Base-by-base conservation (phyloP, 2,113 vertebrate species). In the Ahaetulla prasina region DNA sequence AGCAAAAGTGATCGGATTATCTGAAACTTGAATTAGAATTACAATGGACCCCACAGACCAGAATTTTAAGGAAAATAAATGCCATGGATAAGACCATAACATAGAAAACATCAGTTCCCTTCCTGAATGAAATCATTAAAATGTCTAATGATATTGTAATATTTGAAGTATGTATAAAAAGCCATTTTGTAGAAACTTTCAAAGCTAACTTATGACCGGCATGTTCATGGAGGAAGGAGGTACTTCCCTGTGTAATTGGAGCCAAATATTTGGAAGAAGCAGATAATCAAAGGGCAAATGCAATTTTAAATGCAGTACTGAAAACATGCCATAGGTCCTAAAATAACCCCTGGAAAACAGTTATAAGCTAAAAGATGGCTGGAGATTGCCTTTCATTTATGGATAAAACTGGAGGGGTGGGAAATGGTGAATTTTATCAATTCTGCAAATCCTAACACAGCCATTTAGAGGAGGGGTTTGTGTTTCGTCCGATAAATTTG, bases 21-120 rank as follows among this genome's bases (percentile, higher is more conserved):
- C 90, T 54, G 92, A 84, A 95, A 95, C 63, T 47, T 92, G 35
- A 45, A 2, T 91, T 92, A 92, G 30, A 94, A 93, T 93, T 90
- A 20, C 23, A 88, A 84, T 91, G 90, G 50, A 91, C n/a, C 89
- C 90, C 53, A 87, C 23, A 8, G 63, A 53, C 84, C 11, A 14
- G 74, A 27, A 7, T n/a, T 18, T 1, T 27, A 60, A 60, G 68
- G 50, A 49, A 49, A 93, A 87, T 68, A 6, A 92, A 88, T 57
- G 68, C 20, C 0, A 1, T 68, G 68, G 89, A 20, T 86, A 49
- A 85, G 45, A 39, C 74, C 91, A 9, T 95, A 63, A 87, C 63
- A 54, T 89, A 88, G 35, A 3, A 93, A 84, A 63, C 55, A 91
- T 68, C 39, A 92, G 92, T 91, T 85, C 87, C 45, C 90, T 8